phyloP scores from a whole-genome alignment of 2,797 vertebrate species.

The Todus mexicanus region DNA sequence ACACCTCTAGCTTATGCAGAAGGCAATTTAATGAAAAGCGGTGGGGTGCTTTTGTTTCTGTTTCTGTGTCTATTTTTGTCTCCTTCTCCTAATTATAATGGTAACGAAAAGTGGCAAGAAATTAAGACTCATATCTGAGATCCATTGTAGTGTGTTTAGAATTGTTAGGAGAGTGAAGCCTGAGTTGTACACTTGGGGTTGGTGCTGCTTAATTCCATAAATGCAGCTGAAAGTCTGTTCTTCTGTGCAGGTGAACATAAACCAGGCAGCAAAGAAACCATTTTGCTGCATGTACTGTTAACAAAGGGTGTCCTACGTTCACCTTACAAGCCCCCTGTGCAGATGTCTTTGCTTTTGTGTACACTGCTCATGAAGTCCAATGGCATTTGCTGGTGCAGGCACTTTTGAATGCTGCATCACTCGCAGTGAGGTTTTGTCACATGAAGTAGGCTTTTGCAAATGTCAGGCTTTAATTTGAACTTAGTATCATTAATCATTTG shows the following conservation, averaged over 20 bases:
- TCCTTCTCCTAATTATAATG: background rate
- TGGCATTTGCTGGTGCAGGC: background rate
- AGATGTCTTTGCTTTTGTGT: background rate
- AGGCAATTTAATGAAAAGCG: background rate
- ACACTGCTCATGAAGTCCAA: background rate
- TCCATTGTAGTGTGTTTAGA: background rate
- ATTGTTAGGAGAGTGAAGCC: background rate
- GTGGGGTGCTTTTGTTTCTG: background rate
- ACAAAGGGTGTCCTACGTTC: background rate
- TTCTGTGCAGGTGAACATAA: background rate
- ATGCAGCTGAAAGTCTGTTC: background rate
- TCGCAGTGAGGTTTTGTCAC: background rate
- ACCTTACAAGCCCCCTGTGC: background rate
- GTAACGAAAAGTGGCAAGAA: background rate
- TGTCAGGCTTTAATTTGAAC: background rate
- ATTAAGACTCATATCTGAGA: background rate
- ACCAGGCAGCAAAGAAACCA: background rate
- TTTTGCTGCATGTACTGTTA: background rate
- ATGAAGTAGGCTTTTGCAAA: background rate
- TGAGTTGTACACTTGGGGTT: background rate
- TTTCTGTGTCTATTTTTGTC: background rate
- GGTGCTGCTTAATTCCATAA: background rate
- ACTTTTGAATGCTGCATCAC: background rate
- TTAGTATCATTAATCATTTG: background rate
- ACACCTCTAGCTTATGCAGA: background rate